Base-by-base conservation (phyloP, 23 tunicate genomes). In the Ascidia mentula region DNA sequence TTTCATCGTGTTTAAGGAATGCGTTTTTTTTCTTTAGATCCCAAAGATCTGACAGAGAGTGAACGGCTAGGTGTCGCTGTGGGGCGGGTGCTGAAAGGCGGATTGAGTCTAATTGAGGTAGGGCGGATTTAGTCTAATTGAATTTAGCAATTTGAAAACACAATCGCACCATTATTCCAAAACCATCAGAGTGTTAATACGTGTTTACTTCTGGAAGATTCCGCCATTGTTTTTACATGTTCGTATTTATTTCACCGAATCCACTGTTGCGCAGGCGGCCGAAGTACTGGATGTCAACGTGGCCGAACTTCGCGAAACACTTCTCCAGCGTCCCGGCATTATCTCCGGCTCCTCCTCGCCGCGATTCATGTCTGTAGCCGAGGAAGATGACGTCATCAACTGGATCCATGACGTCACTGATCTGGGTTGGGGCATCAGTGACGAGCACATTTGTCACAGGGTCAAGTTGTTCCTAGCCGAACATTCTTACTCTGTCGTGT, bases 401-500 rank as follows among this genome's bases (percentile, higher is more conserved):
- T 86, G 90, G 90, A 79, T 86, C 8, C 90, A 86, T 46, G 90
- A 86, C 61, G 72, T 86, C 71, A 86, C 84, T 6, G 90, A 86
- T 34, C 40, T 59, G 0, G 90, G 90, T 17, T 86, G 90, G 90
- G 84, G 83, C 18, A 80, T 86, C 20, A 73, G 38, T 7, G 45
- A 59, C 34, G 33, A 12, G 5, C 90, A 86, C 38, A 79, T 86
- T 38, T 38, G 84, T 34, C 31, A 38, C 9, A 70, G 65, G 34
- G 79, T 86, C 60, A 79, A 86, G 38, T 34, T 40, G 0, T 73
- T 86, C 79, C 84, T 86, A 4, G 72, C 80, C 22, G 28, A 59
- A 24, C 78, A 79, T 28, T 37, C 75, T 22, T 40, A 46, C 30
- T 9, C 37, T 15, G 84, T 86, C 28, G 32, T 86, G 34, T 86